phyloP scores from a whole-genome alignment of 2,888 invertebrate species.

The Drosophila koepferae region DNA sequence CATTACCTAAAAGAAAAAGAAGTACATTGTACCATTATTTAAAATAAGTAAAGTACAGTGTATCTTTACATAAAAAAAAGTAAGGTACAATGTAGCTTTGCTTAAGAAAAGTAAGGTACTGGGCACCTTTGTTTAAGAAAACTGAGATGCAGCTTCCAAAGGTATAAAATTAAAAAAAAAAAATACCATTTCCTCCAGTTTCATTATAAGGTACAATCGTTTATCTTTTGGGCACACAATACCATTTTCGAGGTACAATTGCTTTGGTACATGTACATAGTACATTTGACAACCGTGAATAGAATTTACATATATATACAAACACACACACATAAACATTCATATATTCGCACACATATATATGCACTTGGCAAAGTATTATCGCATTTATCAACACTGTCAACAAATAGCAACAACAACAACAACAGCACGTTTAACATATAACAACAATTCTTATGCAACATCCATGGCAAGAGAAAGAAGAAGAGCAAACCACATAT shows the following conservation, averaged over 20 bases:
- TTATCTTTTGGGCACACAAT: not conserved
- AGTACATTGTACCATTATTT: too few relatives aligned
- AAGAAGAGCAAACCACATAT: slow-evolving; percentile 64
- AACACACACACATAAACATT: slow-evolving; percentile 32
- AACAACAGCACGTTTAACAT: slow-evolving; percentile 25
- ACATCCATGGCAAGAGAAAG: slow-evolving; percentile 31
- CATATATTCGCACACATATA: slow-evolving; percentile 31
- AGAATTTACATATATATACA: slow-evolving; percentile 13
- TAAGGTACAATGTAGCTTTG: too few relatives aligned
- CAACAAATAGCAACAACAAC: slow-evolving; percentile 18
- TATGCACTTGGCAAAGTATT: slow-evolving; percentile 52
- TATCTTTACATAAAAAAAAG: too few relatives aligned
- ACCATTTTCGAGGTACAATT: not conserved
- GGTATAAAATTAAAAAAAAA: too few relatives aligned
- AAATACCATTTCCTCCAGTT: too few relatives aligned
- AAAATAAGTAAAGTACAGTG: too few relatives aligned
- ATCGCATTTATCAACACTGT: slow-evolving; percentile 36
- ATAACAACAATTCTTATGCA: slow-evolving; percentile 35
- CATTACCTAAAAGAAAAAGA: too few relatives aligned
- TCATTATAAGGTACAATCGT: not conserved
- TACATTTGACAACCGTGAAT: slow-evolving; percentile 6
- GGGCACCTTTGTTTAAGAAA: too few relatives aligned
- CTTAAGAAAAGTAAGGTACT: too few relatives aligned
- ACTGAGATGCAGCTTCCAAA: too few relatives aligned
- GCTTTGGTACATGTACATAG: not conserved